Evolutionary conservation across 2,797 vertebrate species (phyloP).

Genomic region (Lates japonicus): DNA sequence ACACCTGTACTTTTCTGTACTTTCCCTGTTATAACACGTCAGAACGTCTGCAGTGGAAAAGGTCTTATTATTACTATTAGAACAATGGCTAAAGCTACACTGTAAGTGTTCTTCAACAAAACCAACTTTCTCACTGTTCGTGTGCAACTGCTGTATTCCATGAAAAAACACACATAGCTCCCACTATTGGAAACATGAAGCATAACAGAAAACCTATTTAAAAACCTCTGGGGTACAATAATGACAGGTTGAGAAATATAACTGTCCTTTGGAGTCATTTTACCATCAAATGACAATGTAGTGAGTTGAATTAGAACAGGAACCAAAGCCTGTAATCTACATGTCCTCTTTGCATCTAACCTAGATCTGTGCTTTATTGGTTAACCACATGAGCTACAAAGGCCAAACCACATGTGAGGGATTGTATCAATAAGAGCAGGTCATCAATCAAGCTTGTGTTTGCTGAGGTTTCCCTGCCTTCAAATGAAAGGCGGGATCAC

Average conservation of each 20-base stretch:
- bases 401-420: conserved; percentile 84
- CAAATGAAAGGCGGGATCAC: conserved; percentile 68
- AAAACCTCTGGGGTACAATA: conserved; percentile 69
- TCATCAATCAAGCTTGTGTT: conserved; percentile 82
- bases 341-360: conserved; percentile 62
- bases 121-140: not conserved
- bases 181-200: conserved; percentile 42
- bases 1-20: not conserved
- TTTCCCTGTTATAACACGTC: conserved; percentile 4
- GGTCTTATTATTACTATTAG: not conserved
- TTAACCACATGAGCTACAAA: conserved; percentile 85
- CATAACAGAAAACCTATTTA: conserved; percentile 59
- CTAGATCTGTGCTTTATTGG: conserved; percentile 74
- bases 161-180: conserved; percentile 26
- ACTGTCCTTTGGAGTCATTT: conserved; percentile 62
- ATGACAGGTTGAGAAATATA: conserved; percentile 74
- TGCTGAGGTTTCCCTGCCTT: conserved; percentile 78
- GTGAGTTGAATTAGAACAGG: conserved; percentile 75
- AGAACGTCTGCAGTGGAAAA: not conserved
- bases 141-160: conserved; percentile 3
- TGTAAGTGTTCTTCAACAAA: conserved; percentile 6
- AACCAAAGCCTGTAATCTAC: conserved; percentile 74
- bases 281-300: conserved; percentile 73
- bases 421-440: conserved; percentile 77
- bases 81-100: not conserved